phyloP scores from a whole-genome alignment of 2,888 invertebrate genomes.

The Girardia tigrina region DNA sequence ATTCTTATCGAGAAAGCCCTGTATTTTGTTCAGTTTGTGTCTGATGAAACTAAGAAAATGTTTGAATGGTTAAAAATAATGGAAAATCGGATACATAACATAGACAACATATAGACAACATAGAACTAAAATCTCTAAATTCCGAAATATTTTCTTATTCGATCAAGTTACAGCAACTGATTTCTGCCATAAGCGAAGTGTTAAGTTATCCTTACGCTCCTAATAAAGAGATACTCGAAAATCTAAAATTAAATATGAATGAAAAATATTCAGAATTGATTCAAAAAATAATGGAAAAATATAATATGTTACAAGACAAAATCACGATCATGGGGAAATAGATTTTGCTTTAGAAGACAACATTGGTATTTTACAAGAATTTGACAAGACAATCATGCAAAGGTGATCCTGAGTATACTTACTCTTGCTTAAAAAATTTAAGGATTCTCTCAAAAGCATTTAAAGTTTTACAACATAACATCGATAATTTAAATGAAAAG shows the following conservation, averaged over 20 bases:
- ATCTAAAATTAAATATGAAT: slow-evolving; percentile 3
- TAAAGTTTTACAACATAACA: too few relatives aligned
- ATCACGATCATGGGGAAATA: neutral
- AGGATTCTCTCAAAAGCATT: too few relatives aligned
- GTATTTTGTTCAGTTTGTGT: neutral
- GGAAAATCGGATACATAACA: neutral
- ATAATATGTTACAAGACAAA: neutral
- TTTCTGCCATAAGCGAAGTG: neutral
- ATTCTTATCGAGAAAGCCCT: neutral
- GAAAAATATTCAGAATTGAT: slow-evolving; percentile 4
- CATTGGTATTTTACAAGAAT: slow-evolving; percentile 14
- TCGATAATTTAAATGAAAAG: too few relatives aligned
- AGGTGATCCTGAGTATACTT: slow-evolving; percentile 1
- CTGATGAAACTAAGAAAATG: slow-evolving; percentile 2
- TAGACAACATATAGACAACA: neutral
- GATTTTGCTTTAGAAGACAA: slow-evolving; percentile 9
- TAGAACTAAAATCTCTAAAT: neutral
- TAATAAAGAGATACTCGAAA: neutral
- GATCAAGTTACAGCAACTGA: neutral
- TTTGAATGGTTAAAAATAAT: neutral
- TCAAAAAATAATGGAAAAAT: neutral
- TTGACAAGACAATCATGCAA: neutral
- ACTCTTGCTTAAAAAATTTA: neutral
- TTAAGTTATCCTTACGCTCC: neutral
- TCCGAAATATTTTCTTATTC: neutral